phyloP scores from a whole-genome alignment of 2,888 invertebrate genomes.

The Latrodectus hesperus region DNA sequence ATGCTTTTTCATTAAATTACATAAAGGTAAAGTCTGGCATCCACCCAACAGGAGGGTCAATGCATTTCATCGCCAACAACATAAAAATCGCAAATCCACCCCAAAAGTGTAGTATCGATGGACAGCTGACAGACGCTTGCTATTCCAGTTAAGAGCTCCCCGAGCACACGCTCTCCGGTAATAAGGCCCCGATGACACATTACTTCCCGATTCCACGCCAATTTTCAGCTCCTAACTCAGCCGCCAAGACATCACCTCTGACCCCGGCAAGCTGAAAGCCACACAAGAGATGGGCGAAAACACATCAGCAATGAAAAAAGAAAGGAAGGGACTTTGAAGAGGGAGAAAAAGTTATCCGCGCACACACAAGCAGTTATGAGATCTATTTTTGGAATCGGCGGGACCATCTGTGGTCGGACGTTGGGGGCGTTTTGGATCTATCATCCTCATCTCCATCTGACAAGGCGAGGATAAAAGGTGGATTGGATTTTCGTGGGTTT shows the following conservation, averaged over 20 bases:
- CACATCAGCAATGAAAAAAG: background rate
- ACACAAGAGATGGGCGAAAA: conserved; percentile 17
- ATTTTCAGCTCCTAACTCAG: conserved; percentile 63
- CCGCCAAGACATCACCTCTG: conserved; percentile 9
- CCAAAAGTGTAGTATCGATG: background rate
- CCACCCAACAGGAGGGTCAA: too few relatives aligned
- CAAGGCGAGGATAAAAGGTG: conserved; percentile 45
- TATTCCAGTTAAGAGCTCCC: conserved; percentile 1
- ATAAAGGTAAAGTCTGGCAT: too few relatives aligned
- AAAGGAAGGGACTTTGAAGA: background rate
- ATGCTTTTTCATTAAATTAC: too few relatives aligned
- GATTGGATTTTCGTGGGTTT: conserved; percentile 15
- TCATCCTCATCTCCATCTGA: conserved; percentile 48
- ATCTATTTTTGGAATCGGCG: conserved; percentile 33
- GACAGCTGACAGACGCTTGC: background rate
- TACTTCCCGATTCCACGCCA: conserved; percentile 51
- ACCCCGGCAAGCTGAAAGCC: conserved; percentile 19
- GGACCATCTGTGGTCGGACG: conserved; percentile 18
- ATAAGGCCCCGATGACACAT: conserved; percentile 62
- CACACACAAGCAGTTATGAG: conserved; percentile 16
- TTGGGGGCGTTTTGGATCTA: conserved; percentile 15
- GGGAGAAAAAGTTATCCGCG: conserved; percentile 6
- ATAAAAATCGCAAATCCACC: too few relatives aligned
- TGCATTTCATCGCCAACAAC: too few relatives aligned
- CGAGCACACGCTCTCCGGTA: background rate